Base-by-base conservation (phyloP, 2,113 vertebrate genomes). In the Sinocyclocheilus rhinocerous region DNA sequence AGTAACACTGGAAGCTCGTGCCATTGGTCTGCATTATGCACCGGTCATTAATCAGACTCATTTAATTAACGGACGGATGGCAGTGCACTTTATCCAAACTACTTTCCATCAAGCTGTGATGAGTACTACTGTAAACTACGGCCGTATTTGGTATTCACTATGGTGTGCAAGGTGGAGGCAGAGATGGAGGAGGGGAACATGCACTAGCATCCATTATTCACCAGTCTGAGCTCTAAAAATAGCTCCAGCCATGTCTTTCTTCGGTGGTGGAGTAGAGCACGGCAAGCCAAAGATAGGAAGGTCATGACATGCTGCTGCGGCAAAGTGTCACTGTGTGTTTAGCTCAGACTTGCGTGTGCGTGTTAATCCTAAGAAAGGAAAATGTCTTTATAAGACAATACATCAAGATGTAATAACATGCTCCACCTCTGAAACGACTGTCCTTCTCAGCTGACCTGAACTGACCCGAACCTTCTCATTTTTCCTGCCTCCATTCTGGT, bases 171-270 rank as follows among this genome's bases (percentile, higher is more conserved):
- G 57, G 24, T 72, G 80, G 12, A 50, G 33, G 75, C 26, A 24
- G 65, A 29, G 59, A 59, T 8, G 39, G 73, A 84, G 55, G 33
- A 57, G 15, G 61, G 45, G 42, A 85, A 79, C 48, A 69, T 13
- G 65, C 87, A 81, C 24, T 52, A 76, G 78, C 84, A 91, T 94
- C 89, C 92, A 95, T 94, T 94, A 95, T 94, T 95, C 90, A 95
- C 90, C 86, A 89, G 87, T 88, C 87, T 90, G 85, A 83, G 81
- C 24, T 89, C 94, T 93, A 94, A 93, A 89, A 94, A 93, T 95
- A 94, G 93, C 91, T 92, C 89, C 81, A 78, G 86, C 57, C 9
- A 81, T 82, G 92, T 61, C 84, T 52, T 83, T 20, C 87, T 80
- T 80, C 79, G 78, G 92, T 78, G 83, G 45, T 72, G 87, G 85